Evolutionary conservation across 2,113 vertebrate genomes (phyloP), one percentile per base, ranked within the genome.

Genomic region (Anseranas semipalmata): DNA sequence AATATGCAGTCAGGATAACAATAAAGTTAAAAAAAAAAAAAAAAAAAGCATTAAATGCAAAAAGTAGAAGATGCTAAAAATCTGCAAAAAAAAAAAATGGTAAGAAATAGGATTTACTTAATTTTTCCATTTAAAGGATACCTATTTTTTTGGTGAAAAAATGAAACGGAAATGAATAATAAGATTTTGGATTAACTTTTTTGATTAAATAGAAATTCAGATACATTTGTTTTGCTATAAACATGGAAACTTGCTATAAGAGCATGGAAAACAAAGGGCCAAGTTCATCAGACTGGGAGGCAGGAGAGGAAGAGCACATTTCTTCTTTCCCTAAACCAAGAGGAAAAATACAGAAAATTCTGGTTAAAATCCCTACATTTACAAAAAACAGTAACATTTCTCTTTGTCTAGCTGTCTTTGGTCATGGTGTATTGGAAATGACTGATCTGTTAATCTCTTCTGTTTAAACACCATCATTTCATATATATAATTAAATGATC

Each of bases 121-220:
- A 16, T 56, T 53, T 66, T 92, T 65, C 6, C 9, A 56, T 37
- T 18, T 4, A 71, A 89, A 58, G 50, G 70, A 37, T 35, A 19
- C 12, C 2, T 52, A 1, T 48, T 65, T 81, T 52, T 82, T 46
- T 41, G 32, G 12, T n/a, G 27, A 7, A 4, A 80, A 85, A 73
- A 10, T 10, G n/a, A 81, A 92, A 53, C 1, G 50, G 9, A 22
- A 60, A 48, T 41, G 66, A 24, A 14, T n/a, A 65, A 58, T 17
- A 67, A n/a, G 21, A 2, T 2, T 70, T 89, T 52, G 2, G 2
- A 76, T 30, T 13, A 52, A 35, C 0, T 0, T 46, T 74, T 73
- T 74, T 93, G 4, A 10, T 85, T 67, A 58, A 90, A 43, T 6
- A 15, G 7, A 48, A 22, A 8, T 19, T 1, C 1, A 58, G 78